These are phyloP conservation scores for Epiblema foenella DNA, from an alignment of 2,888 invertebrate genomes.

Conservation along the genomic window DNA sequence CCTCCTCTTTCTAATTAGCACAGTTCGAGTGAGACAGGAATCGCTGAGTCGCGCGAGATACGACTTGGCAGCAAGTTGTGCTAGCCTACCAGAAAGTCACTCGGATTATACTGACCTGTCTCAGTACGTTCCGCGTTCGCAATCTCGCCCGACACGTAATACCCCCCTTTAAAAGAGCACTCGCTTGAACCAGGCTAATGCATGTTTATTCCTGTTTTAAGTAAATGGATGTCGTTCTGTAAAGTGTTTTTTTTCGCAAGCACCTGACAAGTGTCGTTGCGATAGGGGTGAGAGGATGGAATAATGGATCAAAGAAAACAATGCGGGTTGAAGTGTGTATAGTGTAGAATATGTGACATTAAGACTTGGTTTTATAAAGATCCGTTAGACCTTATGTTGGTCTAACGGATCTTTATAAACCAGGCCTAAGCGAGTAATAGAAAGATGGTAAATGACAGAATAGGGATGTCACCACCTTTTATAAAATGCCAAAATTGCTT, in stretches of 20 bases:
- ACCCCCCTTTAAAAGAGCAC: slow-evolving; percentile 25
- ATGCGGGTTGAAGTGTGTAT: slow-evolving; percentile 15
- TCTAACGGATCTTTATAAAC: no score
- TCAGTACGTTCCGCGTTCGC: not conserved
- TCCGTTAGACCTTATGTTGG: no score
- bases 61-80: no score
- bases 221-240: slow-evolving; percentile 43
- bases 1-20: no score
- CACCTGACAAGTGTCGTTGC: slow-evolving; percentile 29
- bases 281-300: slow-evolving; percentile 11
- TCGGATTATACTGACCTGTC: not conserved
- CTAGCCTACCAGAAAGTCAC: no score
- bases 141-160: slow-evolving; percentile 22
- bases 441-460: no score
- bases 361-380: no score
- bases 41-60: no score
- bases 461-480: no score
- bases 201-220: slow-evolving; percentile 45
- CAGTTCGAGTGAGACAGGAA: no score
- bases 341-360: slow-evolving; percentile 18
- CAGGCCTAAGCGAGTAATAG: no score
- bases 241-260: slow-evolving; percentile 31
- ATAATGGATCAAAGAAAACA: slow-evolving; percentile 13
- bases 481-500: no score
- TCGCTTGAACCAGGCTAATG: slow-evolving; percentile 41